Evolutionary conservation across 2,113 vertebrate genomes (phyloP).

Genomic region (Perca flavescens): DNA sequence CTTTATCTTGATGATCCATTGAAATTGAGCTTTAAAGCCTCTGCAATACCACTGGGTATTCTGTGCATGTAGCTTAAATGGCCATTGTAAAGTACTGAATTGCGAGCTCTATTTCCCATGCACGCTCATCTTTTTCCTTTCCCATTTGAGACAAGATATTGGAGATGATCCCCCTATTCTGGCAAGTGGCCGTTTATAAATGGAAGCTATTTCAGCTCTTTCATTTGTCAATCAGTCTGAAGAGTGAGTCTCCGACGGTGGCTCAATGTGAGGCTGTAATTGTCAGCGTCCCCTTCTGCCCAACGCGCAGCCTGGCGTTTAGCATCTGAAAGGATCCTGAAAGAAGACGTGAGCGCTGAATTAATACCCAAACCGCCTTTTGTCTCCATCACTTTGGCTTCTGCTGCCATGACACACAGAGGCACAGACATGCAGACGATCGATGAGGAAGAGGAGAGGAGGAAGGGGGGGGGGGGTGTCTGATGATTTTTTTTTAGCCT

Average conservation of each 20-base stretch:
- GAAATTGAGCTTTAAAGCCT: slow-evolving; percentile 63
- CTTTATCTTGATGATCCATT: slow-evolving; percentile 60
- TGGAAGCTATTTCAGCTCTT: slow-evolving; percentile 79
- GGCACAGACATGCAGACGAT: slow-evolving; percentile 67
- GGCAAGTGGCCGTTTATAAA: slow-evolving; percentile 73
- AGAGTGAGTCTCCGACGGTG: slow-evolving; percentile 67
- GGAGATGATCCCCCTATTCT: slow-evolving; percentile 77
- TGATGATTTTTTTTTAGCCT: slow-evolving; percentile 3
- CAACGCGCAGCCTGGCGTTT: slow-evolving; percentile 61
- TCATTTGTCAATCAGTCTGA: slow-evolving; percentile 85
- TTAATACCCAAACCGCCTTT: slow-evolving; percentile 75
- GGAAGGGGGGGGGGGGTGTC: slow-evolving; percentile 15
- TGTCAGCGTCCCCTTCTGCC: slow-evolving; percentile 75
- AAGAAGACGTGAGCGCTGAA: slow-evolving; percentile 75
- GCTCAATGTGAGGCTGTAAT: slow-evolving; percentile 78
- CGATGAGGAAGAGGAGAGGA: slow-evolving; percentile 48
- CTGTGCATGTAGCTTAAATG: slow-evolving; percentile 62
- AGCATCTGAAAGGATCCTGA: slow-evolving; percentile 83
- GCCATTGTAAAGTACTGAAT: slow-evolving; percentile 76
- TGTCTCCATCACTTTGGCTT: slow-evolving; percentile 77
- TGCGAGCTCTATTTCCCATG: slow-evolving; percentile 73
- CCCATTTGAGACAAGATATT: slow-evolving; percentile 80
- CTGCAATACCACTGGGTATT: slow-evolving; percentile 64
- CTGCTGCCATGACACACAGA: slow-evolving; percentile 64
- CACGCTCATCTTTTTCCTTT: slow-evolving; percentile 68